Base-by-base conservation (phyloP, 1,140 invertebrate genomes). In the Aphelinus atriplicis region DNA sequence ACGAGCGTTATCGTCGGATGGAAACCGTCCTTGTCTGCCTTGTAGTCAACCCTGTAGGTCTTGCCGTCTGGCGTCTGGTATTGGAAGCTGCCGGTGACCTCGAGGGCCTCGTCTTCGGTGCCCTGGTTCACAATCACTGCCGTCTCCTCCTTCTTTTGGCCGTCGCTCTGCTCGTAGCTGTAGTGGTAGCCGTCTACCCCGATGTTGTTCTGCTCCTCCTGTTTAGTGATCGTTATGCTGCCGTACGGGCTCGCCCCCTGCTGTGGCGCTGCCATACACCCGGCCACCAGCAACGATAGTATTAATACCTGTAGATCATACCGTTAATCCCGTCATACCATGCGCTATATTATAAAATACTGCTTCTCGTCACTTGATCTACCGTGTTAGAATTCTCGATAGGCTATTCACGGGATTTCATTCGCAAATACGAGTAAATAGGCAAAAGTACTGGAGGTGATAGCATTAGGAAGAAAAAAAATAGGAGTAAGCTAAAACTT, bases 121-220 rank as follows among this genome's bases (percentile, higher is more conserved):
- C 86, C 87, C 47, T 83, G 81, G 64, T 88, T 87, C 60, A 81
- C 83, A 10, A 88, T 56, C 55, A 87, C 83, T 0, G 84, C 87
- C 1, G 87, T 88, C 75, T 88, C 87, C 53, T 88, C 87, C 46
- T 86, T 81, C 45, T 85, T 86, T 62, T 88, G 87, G 0, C 87
- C 87, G 58, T 88, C 87, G 75, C 87, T 88, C 61, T 88, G 86
- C 68, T 88, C 87, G 69, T 88, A 88, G 63, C 85, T 87, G 70
- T 85, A 88, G 55, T 83, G 86, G 68, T 88, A 88, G 47, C 87
- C 86, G 55, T 86, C 84, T 4, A 87, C 83, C 2, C 86, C 87
- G 63, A 88, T 88, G 74, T 87, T 88, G 73, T 88, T 88, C 56
- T 84, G 79, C 61, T 88, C 87, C 47, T 88, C 86, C 57, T 88